These are phyloP conservation scores for Diplazon laetatorius DNA, from an alignment of 2,888 invertebrate species.

Conservation along the genomic window DNA sequence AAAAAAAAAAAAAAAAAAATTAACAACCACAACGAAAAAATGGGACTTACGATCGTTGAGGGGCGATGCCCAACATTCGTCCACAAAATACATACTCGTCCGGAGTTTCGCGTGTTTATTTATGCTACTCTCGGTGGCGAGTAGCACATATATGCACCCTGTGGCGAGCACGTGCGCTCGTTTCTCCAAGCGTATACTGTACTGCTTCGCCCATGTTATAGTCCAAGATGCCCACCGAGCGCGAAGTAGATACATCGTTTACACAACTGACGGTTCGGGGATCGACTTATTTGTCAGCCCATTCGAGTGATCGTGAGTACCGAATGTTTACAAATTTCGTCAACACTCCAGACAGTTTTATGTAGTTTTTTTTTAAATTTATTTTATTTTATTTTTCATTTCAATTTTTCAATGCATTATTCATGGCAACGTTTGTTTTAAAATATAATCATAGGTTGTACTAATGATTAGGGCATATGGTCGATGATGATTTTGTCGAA, in stretches of 20 bases:
- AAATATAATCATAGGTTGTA: constrained; percentile 55
- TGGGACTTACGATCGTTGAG: not conserved
- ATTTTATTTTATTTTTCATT: constrained; percentile 2
- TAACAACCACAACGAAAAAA: constrained; percentile 9
- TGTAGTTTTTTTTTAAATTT: constrained; percentile 16
- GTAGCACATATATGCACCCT: constrained; percentile 51
- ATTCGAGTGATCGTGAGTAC: constrained; percentile 56
- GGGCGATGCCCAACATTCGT: constrained; percentile 9
- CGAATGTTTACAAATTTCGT: constrained; percentile 60
- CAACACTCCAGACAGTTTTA: constrained; percentile 55
- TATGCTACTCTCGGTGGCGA: constrained; percentile 41
- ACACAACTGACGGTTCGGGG: constrained; percentile 61
- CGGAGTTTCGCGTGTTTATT: constrained; percentile 49
- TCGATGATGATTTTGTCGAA: constrained; percentile 26
- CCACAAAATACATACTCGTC: constrained; percentile 49
- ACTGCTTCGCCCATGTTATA: constrained; percentile 24
- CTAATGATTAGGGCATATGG: constrained; percentile 46
- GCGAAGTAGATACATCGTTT: constrained; percentile 64
- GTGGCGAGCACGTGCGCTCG: constrained; percentile 58
- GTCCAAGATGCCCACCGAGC: constrained; percentile 25
- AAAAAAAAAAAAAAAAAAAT: not conserved
- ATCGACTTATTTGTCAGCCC: constrained; percentile 62
- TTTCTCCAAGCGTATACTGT: constrained; percentile 48
- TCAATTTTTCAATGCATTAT: constrained; percentile 41
- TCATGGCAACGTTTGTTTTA: constrained; percentile 57